Conservation (phyloP, 1,140 invertebrate genomes). For the Drosophila pachea region DNA sequence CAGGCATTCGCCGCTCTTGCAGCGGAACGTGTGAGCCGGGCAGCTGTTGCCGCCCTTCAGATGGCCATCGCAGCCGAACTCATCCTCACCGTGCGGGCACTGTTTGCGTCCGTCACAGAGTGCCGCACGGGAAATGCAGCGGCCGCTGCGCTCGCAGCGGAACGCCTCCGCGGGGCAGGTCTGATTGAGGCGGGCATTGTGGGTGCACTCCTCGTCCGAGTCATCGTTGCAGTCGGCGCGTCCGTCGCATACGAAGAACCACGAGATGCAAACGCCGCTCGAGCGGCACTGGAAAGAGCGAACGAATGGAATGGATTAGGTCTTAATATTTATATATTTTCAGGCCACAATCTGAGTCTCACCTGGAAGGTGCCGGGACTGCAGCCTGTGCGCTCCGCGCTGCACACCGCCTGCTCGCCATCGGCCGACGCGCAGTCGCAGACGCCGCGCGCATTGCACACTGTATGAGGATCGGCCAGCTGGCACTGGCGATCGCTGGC, state of each 20-base stretch:
- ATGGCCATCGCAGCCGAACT: constrained; percentile 84
- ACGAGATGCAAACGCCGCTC: constrained; percentile 91
- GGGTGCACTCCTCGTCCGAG: constrained; percentile 88
- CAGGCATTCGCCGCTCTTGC: constrained; percentile 89
- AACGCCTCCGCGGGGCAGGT: constrained; percentile 81
- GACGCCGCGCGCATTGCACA: constrained; percentile 85
- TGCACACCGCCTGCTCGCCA: constrained; percentile 81
- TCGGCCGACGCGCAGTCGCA: constrained; percentile 86
- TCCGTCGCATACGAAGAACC: constrained; percentile 96
- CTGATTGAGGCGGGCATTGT: constrained; percentile 68
- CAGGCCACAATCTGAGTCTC: constrained; percentile 24
- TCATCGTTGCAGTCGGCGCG: constrained; percentile 85
- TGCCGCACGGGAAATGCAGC: constrained; percentile 87
- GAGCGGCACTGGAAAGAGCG: constrained; percentile 83
- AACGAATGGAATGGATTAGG: neutral
- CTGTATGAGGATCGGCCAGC: constrained; percentile 86
- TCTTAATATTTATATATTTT: too few relatives aligned
- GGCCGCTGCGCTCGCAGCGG: constrained; percentile 82
- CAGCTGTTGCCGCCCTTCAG: constrained; percentile 83
- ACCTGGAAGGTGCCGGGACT: constrained; percentile 91
- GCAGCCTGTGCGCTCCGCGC: constrained; percentile 86
- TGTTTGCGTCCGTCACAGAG: constrained; percentile 89
- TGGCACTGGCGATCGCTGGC: constrained; percentile 88
- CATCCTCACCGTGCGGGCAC: constrained; percentile 90
- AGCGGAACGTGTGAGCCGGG: constrained; percentile 89